Evolutionary conservation across 2,888 invertebrate species (phyloP), one percentile per base, ranked within the genome.

Genomic region (Orthonevra nobilis): DNA sequence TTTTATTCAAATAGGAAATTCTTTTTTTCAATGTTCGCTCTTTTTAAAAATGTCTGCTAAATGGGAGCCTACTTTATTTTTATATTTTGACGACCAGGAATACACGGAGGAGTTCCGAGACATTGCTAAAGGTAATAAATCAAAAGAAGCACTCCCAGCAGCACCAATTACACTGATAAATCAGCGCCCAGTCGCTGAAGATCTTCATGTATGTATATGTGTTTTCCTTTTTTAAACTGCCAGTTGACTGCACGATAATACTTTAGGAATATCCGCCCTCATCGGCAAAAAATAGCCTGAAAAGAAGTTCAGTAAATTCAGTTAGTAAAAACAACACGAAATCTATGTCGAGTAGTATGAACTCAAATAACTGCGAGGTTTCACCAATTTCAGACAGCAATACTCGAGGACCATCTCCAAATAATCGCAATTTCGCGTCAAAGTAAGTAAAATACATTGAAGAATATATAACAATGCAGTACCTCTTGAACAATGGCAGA

Each of bases 81-180:
- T n/a, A n/a, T n/a, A n/a, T n/a, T n/a, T n/a, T n/a, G n/a, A n/a
- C n/a, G n/a, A n/a, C 85, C 92, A 97, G 97, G 97, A 97, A 91
- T 97, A 97, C 91, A 96, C 96, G 84, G 97, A 97, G 91, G 97
- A 97, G 91, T 97, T 97, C 91, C 93, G 97, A 87, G 97, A 97
- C 91, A 97, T 97, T 91, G 95, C 96, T 89, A 97, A 96, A 91
- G 96, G 96, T 88, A 89, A 85, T 84, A 96, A 96, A 91, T 95
- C 95, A 85, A 96, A 96, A 93, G 96, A 96, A 90, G 94, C 96
- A 85, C 92, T 96, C 84, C 96, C 96, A 85, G 95, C 96, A 86
- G 96, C 96, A 84, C 94, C 94, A 89, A 97, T 97, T 90, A 97
- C 96, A 85, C 93, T 97, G 89, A 96, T 97, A 91, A 96, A 97